Evolutionary conservation across 2,888 invertebrate species (phyloP), one percentile per base, ranked within the genome.

Genomic region (Chaetoderma sp.): DNA sequence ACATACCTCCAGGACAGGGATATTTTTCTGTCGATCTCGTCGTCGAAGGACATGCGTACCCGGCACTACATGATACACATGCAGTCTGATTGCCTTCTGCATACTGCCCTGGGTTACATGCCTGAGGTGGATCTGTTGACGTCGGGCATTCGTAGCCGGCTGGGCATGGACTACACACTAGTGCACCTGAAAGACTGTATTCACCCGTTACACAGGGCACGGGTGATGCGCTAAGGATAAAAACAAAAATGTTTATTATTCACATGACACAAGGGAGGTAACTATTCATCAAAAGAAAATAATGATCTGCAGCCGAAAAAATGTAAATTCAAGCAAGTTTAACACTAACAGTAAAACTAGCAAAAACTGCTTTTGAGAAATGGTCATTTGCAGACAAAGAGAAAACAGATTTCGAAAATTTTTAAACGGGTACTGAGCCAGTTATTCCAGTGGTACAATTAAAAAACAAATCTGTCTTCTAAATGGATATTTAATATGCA

Each of bases 41-140:
- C 1, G 78, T 81, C n/a, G 75, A 71, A 4, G 83, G 78, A 68
- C 84, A 84, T 18, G 78, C 74, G n/a, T 73, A 67, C 1, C 84
- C 83, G 4, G 79, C 72, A 4, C 74, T 71, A 73, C 84, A 84
- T 0, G 42, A 60, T 1, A 78, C 79, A 61, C 82, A 82, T 5
- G 67, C 39, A 5, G 75, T 74, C 56, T 72, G 70, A 28, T 70
- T 73, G 5, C 77, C 81, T 5, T 68, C 39, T 10, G 83, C 75
- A 60, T 81, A 83, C 1, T 71, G 65, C 5, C 84, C 83, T 3
- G 75, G 44, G 2, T 64, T 28, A 61, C 82, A 82, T n/a, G 65
- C 67, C 1, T 63, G 52, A 0, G 76, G 78, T 5, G 56, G 16
- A 5, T 65, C 65, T 23, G 44, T 64, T 0, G 73, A 63, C 16